Evolutionary conservation across 2,113 vertebrate species (phyloP), one percentile per base, ranked within the genome.

Genomic region (Epinephelus cyanopodus): DNA sequence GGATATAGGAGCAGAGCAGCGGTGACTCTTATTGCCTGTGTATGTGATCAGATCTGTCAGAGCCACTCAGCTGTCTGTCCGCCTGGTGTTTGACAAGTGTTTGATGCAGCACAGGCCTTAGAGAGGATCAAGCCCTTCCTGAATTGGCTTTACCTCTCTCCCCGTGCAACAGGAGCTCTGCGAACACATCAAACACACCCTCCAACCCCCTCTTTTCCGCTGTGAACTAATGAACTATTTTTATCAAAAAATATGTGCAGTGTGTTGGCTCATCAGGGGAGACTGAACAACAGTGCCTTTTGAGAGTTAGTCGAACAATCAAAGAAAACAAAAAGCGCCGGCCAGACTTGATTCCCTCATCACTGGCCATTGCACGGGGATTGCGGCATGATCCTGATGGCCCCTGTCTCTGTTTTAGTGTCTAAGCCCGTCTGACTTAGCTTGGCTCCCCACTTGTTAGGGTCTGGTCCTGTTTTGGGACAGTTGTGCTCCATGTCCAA

Each of bases 1-100:
- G 85, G 78, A 58, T 54, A 47, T 84, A 87, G 70, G 78, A 73
- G 72, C 79, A 64, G 89, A 76, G 50, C 48, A 37, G 81, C 60
- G 73, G 4, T 53, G 90, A 90, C 77, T 93, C 91, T 90, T 91
- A 91, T 82, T 87, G 87, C 80, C 82, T 0, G 23, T 77, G 82
- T 87, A 90, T 93, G 87, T 83, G 90, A 93, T 92, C 85, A 68
- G 84, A 90, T 89, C 89, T 90, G 91, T 92, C 90, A 83, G 84
- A 93, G 90, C 88, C 85, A 76, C 86, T 94, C 93, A 94, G 94
- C 94, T 95, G 94, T 93, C 92, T 45, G 86, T 93, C 92, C 85
- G 89, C 81, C 85, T 48, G 68, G 68, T 83, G 91, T 86, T 89
- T 91, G 90, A 93, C 94, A 93, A 92, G 90, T 90, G 90, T 92